phyloP scores from a whole-genome alignment of 1,140 invertebrate species.

The Goniozus legneri region DNA sequence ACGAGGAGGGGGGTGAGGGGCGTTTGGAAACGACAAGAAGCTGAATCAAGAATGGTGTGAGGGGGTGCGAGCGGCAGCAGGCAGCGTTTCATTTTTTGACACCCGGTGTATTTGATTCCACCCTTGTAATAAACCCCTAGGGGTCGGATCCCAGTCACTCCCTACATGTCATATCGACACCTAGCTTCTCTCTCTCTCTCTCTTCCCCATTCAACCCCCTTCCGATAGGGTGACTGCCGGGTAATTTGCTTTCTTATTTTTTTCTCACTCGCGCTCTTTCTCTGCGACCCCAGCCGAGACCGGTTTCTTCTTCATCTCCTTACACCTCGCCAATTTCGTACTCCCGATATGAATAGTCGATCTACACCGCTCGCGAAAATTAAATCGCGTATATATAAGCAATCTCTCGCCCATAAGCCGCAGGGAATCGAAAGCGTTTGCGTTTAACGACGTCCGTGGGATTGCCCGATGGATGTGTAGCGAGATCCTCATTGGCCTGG shows the following conservation, averaged over 20 bases:
- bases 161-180: conserved; percentile 56
- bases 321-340: conserved; percentile 22
- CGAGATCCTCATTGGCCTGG: no score
- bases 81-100: conserved; percentile 54
- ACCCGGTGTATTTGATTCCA: conserved; percentile 57
- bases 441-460: no score
- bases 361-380: conserved; percentile 12
- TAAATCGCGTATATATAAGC: conserved; percentile 22
- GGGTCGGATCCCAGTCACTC: conserved; percentile 35
- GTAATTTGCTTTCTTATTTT: conserved; percentile 57
- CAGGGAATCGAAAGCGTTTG: no score
- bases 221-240: conserved; percentile 42
- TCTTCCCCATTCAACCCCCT: no score
- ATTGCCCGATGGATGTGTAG: no score
- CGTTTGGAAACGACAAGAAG: conserved; percentile 11
- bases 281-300: conserved; percentile 21
- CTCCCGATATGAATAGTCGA: conserved; percentile 12
- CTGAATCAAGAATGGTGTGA: conserved; percentile 4
- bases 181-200: no score
- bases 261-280: conserved; percentile 13
- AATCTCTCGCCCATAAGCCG: no score
- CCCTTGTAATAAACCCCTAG: conserved; percentile 56
- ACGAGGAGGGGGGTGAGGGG: no score
- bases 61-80: conserved; percentile 30
- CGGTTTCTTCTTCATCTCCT: conserved; percentile 11